Percentiles rank a stretch among this genome's conserved stretches.
phyloP scores from a whole-genome alignment of 2,113 vertebrate species.

The Recurvirostra avosetta region DNA sequence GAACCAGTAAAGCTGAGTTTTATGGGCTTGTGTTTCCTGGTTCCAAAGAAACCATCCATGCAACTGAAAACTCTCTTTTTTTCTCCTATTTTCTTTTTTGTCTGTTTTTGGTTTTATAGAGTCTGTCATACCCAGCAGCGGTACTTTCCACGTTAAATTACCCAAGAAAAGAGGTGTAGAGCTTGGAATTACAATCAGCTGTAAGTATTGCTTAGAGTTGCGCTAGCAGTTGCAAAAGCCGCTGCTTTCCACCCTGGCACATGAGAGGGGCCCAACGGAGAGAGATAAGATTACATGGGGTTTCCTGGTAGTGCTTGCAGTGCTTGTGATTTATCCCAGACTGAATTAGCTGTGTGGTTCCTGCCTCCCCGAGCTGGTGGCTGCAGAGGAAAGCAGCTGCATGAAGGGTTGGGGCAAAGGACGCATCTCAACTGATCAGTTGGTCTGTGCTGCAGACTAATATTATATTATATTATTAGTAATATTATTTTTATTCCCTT shows the following conservation, averaged over 20 bases:
- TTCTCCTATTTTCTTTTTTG: background rate
- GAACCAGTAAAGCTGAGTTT: background rate
- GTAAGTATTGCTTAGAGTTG: slow-evolving; percentile 79
- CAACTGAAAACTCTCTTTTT: background rate
- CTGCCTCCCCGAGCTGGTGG: background rate
- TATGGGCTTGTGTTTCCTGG: background rate
- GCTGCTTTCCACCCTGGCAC: background rate
- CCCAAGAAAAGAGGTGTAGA: slow-evolving; percentile 95
- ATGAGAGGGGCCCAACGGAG: background rate
- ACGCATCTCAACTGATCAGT: background rate
- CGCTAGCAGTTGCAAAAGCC: background rate
- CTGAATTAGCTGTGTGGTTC: background rate
- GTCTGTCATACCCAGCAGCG: slow-evolving; percentile 96
- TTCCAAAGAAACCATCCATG: background rate
- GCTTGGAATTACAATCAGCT: slow-evolving; percentile 95
- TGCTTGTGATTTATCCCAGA: background rate
- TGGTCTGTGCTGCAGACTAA: background rate
- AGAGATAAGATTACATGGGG: background rate
- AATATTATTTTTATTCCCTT: background rate
- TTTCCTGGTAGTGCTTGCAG: background rate
- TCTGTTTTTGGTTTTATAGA: slow-evolving; percentile 73
- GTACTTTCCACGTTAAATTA: slow-evolving; percentile 96
- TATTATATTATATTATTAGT: background rate
- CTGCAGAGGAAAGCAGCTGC: background rate
- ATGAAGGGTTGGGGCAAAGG: background rate